Base-by-base conservation (phyloP, 2,797 vertebrate species). In the Schizothorax lantsangensis region DNA sequence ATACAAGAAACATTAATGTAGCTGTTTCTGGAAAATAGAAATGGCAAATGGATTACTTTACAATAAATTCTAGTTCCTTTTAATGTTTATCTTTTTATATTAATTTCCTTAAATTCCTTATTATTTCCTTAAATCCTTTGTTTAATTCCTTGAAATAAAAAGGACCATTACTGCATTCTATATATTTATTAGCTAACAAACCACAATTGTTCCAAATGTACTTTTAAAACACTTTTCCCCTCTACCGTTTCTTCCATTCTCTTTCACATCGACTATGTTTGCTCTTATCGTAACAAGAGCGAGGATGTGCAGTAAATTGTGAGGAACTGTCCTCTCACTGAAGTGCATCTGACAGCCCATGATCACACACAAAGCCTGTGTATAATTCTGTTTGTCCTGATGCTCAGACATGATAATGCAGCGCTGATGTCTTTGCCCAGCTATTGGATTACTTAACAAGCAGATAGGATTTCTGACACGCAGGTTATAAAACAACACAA, bases 291-390 rank as follows among this genome's bases (percentile, higher is more conserved):
- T 23, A 84, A 40, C 54, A 62, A 78, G 23, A 21, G 45, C 4
- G 33, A 52, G 30, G 38, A 71, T 43, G 52, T 73, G 54, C 54
- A 17, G 52, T 79, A 83, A 38, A 83, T 57, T 57, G 66, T 72
- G 21, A 83, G 33, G 52, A 69, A 62, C 77, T 81, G 75, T 84
- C 74, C 17, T 78, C 45, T 38, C n/a, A 12, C 30, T n/a, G 77
- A 83, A 87, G 3, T 62, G 59, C 52, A 66, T 49, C 74, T 80
- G 88, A 84, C 68, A 75, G 73, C 68, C 87, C 64, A 40, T 81
- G 79, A 85, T 87, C 87, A 62, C 75, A 87, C 33, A 74, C 64
- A 80, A 86, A 86, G 89, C 71, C 84, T 77, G n/a, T 79, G 57
- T 43, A 26, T 79, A 83, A 83, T 83, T 80, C 80, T 83, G 57